These are phyloP conservation scores for Channa striata DNA, from an alignment of 2,797 vertebrate genomes.

Conservation along the genomic window DNA sequence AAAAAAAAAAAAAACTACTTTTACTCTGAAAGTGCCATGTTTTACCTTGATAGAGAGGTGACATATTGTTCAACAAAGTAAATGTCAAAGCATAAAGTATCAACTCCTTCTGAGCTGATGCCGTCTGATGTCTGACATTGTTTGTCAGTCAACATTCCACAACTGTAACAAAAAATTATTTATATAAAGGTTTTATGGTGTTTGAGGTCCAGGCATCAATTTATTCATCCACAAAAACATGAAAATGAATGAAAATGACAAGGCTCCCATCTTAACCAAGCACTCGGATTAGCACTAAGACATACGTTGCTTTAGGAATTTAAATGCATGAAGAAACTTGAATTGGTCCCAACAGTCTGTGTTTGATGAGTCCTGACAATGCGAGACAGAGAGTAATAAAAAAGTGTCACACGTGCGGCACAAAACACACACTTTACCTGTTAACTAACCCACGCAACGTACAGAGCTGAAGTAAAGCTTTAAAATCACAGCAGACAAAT, in stretches of 20 bases:
- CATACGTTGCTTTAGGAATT: not conserved
- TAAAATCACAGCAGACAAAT: too few relatives aligned
- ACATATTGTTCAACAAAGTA: not conserved
- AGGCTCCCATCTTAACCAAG: not conserved
- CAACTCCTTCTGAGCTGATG: not conserved
- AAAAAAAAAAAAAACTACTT: constrained; percentile 10
- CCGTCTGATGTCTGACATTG: too few relatives aligned
- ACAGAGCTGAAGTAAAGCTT: too few relatives aligned
- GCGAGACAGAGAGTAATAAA: too few relatives aligned
- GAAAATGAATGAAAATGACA: not conserved
- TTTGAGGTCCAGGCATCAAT: not conserved
- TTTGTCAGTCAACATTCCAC: not conserved
- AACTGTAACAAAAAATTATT: not conserved
- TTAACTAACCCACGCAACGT: too few relatives aligned
- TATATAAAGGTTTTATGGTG: not conserved
- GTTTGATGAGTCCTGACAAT: not conserved
- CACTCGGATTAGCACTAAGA: not conserved
- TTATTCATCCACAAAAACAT: not conserved
- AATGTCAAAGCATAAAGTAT: not conserved
- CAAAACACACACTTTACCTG: constrained; percentile 2
- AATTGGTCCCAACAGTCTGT: too few relatives aligned
- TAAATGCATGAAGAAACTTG: not conserved
- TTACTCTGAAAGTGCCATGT: not conserved
- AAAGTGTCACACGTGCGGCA: constrained; percentile 9
- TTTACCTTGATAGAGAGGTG: not conserved